A percentile compares a stretch with the other conserved stretches of the same genome.
Conservation (phyloP, 1,140 invertebrate species). For the Theocolax elegans region DNA sequence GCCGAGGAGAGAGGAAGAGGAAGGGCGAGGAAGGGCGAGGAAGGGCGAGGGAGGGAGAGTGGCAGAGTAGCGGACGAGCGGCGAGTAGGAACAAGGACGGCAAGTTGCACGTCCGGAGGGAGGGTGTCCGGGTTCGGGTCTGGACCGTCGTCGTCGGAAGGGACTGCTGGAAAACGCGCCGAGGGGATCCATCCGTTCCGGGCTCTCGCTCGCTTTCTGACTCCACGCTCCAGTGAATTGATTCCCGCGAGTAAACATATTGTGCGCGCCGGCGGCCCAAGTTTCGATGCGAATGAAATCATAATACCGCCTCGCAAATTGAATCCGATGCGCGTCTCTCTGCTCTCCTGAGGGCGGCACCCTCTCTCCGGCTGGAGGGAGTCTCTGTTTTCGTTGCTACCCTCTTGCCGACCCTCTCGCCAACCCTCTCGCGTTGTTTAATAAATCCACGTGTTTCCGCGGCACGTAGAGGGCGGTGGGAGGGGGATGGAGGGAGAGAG, state of each 20-base stretch:
- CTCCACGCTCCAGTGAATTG: slow-evolving; percentile 40
- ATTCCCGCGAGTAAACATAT: slow-evolving; percentile 47
- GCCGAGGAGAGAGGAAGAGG: not conserved
- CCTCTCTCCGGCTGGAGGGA: no score
- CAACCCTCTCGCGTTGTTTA: no score
- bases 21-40: not conserved
- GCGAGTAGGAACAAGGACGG: not conserved
- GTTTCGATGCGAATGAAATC: slow-evolving; percentile 45
- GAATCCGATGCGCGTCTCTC: slow-evolving; percentile 33
- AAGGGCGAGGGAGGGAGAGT: not conserved
- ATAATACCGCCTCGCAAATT: slow-evolving; percentile 44
- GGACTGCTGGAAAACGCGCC: slow-evolving; percentile 1
- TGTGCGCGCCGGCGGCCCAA: slow-evolving; percentile 33
- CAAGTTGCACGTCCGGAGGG: slow-evolving; percentile 28
- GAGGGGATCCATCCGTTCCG: slow-evolving; percentile 28
- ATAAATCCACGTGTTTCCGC: no score
- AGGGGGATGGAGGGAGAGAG: no score
- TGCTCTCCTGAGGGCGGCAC: slow-evolving; percentile 17
- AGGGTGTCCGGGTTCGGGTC: not conserved
- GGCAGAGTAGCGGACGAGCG: not conserved
- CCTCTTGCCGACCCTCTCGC: no score
- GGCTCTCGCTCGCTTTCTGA: not conserved
- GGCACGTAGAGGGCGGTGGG: no score
- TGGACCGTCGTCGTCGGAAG: not conserved
- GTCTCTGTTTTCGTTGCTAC: no score